Evolutionary conservation across 2,113 vertebrate species (phyloP).

Genomic region (Catagonus wagneri): DNA sequence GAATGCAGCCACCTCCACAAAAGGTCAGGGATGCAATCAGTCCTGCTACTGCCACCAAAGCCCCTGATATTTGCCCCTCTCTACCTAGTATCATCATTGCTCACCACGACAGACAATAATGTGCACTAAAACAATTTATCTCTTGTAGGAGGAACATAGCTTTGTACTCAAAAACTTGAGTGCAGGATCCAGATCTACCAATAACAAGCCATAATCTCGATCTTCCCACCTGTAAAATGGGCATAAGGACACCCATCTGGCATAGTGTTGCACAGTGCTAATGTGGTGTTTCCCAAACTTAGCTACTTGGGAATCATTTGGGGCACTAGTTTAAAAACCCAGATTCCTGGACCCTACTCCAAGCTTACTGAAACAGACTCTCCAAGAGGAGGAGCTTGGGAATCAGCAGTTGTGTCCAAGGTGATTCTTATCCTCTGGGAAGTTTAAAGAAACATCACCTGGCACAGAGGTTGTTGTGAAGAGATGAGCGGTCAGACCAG

Average conservation of each 20-base stretch:
- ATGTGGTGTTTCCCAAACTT: conserved; percentile 33
- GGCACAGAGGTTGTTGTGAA: not conserved
- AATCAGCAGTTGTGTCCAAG: conserved; percentile 26
- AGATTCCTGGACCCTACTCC: not conserved
- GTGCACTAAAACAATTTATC: conserved; percentile 2
- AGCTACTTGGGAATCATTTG: not conserved
- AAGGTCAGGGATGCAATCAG: conserved; percentile 13
- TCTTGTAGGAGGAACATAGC: not conserved
- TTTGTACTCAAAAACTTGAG: conserved; percentile 47
- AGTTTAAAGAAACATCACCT: conserved; percentile 49
- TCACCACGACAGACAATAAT: not conserved
- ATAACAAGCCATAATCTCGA: not conserved
- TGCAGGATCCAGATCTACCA: not conserved
- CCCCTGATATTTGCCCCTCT: not conserved
- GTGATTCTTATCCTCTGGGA: conserved; percentile 24
- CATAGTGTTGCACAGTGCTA: not conserved
- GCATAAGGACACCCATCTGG: not conserved
- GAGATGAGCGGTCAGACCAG: not conserved
- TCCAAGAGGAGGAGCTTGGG: conserved; percentile 29
- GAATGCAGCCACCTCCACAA: conserved; percentile 11
- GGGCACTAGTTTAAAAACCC: conserved; percentile 10
- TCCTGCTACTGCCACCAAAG: not conserved
- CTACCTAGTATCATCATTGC: not conserved
- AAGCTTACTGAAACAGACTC: conserved; percentile 17
- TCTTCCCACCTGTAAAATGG: not conserved